Conservation (phyloP, 1,140 invertebrate genomes). For the Drosophila suzukii region DNA sequence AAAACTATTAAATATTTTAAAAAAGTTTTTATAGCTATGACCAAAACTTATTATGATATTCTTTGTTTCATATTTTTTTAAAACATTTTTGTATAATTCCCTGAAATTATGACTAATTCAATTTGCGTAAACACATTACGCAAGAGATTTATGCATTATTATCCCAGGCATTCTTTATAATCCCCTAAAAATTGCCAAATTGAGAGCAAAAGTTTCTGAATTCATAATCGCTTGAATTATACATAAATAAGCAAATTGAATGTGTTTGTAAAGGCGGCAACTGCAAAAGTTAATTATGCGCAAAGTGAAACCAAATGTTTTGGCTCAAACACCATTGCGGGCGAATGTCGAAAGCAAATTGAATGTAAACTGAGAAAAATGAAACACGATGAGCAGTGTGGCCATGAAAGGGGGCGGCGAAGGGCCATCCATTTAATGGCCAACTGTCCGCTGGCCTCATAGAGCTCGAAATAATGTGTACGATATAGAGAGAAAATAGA, state of each 20-base stretch:
- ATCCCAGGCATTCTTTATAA: slow-evolving; percentile 27
- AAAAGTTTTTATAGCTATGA: too few species aligned
- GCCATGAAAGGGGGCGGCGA: background rate
- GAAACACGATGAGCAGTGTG: slow-evolving; percentile 42
- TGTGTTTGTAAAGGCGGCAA: slow-evolving; percentile 32
- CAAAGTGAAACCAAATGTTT: slow-evolving; percentile 67
- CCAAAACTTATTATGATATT: too few species aligned
- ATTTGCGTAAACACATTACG: slow-evolving; percentile 27
- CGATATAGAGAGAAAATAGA: slow-evolving; percentile 18
- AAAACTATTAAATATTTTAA: too few species aligned
- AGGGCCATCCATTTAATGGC: slow-evolving; percentile 47
- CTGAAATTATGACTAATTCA: background rate
- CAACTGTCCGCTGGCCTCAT: slow-evolving; percentile 44
- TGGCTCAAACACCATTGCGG: slow-evolving; percentile 41
- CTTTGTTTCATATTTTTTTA: background rate
- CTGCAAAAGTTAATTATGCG: slow-evolving; percentile 63
- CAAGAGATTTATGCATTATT: slow-evolving; percentile 34
- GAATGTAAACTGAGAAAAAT: slow-evolving; percentile 58
- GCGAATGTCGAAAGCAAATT: slow-evolving; percentile 56
- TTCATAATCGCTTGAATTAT: slow-evolving; percentile 22
- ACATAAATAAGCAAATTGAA: slow-evolving; percentile 42
- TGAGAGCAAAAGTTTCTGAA: slow-evolving; percentile 28
- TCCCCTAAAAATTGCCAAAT: slow-evolving; percentile 23
- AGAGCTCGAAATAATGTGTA: slow-evolving; percentile 13
- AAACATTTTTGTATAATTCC: background rate